These are phyloP conservation scores for Pterostichus niger DNA, from an alignment of 2,888 invertebrate species.

Conservation along the genomic window DNA sequence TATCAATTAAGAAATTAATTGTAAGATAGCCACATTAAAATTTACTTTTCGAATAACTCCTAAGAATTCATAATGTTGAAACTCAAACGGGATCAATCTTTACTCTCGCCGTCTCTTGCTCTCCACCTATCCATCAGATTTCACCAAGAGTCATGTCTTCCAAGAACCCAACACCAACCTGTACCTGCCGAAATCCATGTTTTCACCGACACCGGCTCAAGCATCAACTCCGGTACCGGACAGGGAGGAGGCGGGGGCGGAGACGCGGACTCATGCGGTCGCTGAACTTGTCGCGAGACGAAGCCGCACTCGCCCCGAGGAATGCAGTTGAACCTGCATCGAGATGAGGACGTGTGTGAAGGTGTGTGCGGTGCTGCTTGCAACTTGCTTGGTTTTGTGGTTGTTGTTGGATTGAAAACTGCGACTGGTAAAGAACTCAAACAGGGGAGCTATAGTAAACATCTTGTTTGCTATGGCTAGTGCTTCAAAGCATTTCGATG, in stretches of 20 bases:
- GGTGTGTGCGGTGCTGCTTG: not conserved
- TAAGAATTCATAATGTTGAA: no score
- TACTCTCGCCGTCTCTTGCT: no score
- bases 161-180: constrained; percentile 2
- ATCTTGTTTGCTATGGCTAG: no score
- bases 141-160: not conserved
- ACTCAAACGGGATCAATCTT: no score
- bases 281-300: constrained; percentile 41
- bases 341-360: constrained; percentile 4
- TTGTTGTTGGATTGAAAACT: not conserved
- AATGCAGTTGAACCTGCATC: constrained; percentile 55
- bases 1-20: no score
- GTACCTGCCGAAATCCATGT: constrained; percentile 8
- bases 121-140: no score
- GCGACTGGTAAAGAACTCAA: not conserved
- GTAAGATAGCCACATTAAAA: no score
- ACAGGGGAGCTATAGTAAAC: no score
- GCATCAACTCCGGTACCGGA: not conserved
- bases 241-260: not conserved
- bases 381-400: not conserved
- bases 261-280: constrained; percentile 22
- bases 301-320: constrained; percentile 19
- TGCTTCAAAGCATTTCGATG: no score
- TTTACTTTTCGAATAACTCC: no score
- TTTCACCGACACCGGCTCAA: constrained; percentile 19